Percentiles rank a stretch among this genome's conserved stretches.
Evolutionary conservation across 2,113 vertebrate genomes (phyloP).

Genomic region (Lasiurus borealis): DNA sequence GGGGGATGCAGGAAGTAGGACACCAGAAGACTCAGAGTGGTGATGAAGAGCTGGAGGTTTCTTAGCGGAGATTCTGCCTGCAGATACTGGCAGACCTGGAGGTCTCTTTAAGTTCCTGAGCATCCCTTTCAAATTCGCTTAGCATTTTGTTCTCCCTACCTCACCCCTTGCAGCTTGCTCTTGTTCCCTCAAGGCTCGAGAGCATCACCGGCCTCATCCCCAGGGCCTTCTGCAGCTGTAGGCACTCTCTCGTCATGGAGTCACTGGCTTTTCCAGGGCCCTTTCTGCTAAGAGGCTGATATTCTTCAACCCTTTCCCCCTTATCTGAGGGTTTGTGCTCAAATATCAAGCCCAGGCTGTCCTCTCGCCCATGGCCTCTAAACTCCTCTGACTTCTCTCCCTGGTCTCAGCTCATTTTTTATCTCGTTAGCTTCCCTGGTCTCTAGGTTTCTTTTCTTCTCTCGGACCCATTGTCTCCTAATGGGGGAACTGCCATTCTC

Average conservation of each 20-base stretch:
- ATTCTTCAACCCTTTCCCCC: not conserved
- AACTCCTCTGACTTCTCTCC: not conserved
- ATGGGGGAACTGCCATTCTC: accelerated
- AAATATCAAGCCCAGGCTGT: not conserved
- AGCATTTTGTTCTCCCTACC: not conserved
- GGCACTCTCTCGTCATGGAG: not conserved
- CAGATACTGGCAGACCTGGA: not conserved
- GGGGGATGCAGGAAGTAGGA: not conserved
- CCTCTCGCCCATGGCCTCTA: not conserved
- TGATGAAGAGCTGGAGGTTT: not conserved
- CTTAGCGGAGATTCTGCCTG: not conserved
- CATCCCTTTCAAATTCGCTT: not conserved
- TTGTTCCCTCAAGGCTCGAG: not conserved
- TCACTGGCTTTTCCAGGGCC: not conserved
- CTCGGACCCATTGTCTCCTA: not conserved
- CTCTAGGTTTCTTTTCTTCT: not conserved
- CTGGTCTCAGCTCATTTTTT: not conserved
- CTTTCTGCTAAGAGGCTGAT: not conserved
- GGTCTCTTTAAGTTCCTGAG: not conserved
- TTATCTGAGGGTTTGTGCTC: not conserved
- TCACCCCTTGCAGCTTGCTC: not conserved
- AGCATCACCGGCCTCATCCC: not conserved
- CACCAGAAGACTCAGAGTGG: not conserved
- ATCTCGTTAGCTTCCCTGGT: not conserved
- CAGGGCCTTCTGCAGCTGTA: not conserved